Percentiles rank a stretch among this genome's conserved stretches.
Evolutionary conservation across 2,797 vertebrate species (phyloP).

Genomic region (Liparis tanakae): DNA sequence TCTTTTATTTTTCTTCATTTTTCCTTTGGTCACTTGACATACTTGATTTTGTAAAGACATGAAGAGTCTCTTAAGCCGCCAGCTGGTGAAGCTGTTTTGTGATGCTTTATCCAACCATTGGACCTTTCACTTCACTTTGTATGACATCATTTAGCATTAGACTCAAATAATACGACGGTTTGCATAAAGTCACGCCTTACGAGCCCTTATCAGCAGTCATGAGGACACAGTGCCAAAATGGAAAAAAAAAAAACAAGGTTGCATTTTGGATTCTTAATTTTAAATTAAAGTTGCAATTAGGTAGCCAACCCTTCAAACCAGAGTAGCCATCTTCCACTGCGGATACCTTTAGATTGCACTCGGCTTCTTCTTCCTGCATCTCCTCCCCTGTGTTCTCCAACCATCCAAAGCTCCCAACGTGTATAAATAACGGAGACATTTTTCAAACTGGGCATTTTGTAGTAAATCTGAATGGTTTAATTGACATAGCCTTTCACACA

Average conservation of each 20-base stretch:
- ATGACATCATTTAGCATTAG: slow-evolving; percentile 35
- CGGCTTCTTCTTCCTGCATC: slow-evolving; percentile 7
- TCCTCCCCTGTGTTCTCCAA: slow-evolving; percentile 3
- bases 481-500: slow-evolving; percentile 19
- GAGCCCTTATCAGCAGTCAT: slow-evolving; percentile 59
- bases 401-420: slow-evolving; percentile 65
- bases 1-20: slow-evolving; percentile 1
- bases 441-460: slow-evolving; percentile 26
- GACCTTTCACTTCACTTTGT: slow-evolving; percentile 49
- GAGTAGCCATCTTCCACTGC: slow-evolving; percentile 42
- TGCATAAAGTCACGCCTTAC: slow-evolving; percentile 45
- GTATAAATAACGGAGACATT: slow-evolving; percentile 3
- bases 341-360: slow-evolving; percentile 23
- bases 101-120: slow-evolving; percentile 54
- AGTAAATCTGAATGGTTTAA: slow-evolving; percentile 15
- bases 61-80: slow-evolving; percentile 57
- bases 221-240: slow-evolving; percentile 74
- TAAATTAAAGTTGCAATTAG: slow-evolving; percentile 42
- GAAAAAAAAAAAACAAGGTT: slow-evolving; percentile 24
- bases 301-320: slow-evolving; percentile 60
- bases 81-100: slow-evolving; percentile 50
- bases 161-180: slow-evolving; percentile 44
- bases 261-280: slow-evolving; percentile 53
- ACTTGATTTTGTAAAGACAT: slow-evolving; percentile 61
- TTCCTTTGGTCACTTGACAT: slow-evolving; percentile 30